Conservation (phyloP, 2,113 vertebrate genomes). For the Paradisaea rubra region DNA sequence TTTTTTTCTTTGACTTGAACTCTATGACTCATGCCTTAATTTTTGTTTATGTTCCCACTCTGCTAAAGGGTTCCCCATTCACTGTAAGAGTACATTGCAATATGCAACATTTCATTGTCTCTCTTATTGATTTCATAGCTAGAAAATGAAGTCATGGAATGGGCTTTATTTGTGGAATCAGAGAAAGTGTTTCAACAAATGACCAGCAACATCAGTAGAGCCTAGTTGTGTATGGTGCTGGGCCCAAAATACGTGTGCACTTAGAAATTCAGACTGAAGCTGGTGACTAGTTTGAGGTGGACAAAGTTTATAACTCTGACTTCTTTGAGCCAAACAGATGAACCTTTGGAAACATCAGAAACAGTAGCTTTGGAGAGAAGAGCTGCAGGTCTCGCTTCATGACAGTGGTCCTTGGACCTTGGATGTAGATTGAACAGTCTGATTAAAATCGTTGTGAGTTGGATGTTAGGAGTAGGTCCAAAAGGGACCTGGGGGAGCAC, state of each 20-base stretch:
- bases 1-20: neutral
- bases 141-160: neutral
- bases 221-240: neutral
- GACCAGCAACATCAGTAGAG: neutral
- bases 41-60: slow-evolving; percentile 1
- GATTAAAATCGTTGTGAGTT: neutral
- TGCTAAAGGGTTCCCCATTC: neutral
- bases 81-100: neutral
- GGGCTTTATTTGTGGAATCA: neutral
- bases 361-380: neutral
- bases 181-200: neutral
- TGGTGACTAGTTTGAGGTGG: neutral
- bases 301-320: neutral
- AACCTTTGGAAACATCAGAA: neutral
- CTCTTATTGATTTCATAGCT: neutral
- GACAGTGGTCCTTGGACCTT: neutral
- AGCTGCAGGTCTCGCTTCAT: neutral
- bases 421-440: neutral
- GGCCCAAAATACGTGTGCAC: neutral
- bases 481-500: neutral
- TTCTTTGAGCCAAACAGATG: neutral
- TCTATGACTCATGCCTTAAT: neutral
- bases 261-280: neutral
- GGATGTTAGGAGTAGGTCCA: neutral
- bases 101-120: neutral